These are phyloP conservation scores for Psittacula cyanocephala DNA, from an alignment of 2,113 vertebrate genomes.

Conservation along the genomic window DNA sequence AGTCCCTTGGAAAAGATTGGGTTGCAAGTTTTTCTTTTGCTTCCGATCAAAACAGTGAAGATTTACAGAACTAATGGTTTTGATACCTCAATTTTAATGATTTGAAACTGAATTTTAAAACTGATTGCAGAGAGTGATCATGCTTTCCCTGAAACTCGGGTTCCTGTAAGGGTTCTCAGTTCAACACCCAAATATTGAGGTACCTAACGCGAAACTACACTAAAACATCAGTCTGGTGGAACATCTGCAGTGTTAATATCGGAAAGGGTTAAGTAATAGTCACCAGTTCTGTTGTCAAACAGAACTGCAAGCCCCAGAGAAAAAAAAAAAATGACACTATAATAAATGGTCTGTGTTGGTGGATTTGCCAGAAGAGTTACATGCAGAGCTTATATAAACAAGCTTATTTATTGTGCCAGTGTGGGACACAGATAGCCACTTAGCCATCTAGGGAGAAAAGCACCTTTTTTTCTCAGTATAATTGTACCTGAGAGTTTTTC, in stretches of 20 bases:
- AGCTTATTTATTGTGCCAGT: background rate
- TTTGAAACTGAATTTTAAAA: background rate
- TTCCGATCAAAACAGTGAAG: background rate
- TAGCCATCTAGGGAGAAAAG: background rate
- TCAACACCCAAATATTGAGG: background rate
- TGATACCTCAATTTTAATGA: background rate
- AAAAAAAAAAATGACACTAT: background rate
- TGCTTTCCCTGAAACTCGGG: background rate
- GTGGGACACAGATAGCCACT: background rate
- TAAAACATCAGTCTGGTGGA: background rate
- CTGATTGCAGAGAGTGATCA: background rate
- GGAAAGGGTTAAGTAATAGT: conserved; percentile 18
- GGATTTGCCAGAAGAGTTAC: conserved; percentile 9
- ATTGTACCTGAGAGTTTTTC: background rate
- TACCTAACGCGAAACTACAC: background rate
- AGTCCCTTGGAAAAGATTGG: background rate
- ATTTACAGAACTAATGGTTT: background rate
- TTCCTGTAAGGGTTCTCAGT: background rate
- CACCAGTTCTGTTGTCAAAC: conserved; percentile 19
- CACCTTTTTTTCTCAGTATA: background rate
- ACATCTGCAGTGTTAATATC: background rate
- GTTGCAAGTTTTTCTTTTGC: background rate
- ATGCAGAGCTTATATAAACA: background rate
- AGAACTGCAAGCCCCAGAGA: background rate
- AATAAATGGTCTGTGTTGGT: background rate